Percentiles rank a stretch among this genome's conserved stretches.
Conservation (phyloP, 2,797 vertebrate species). For the Myiotriccus ornatus region DNA sequence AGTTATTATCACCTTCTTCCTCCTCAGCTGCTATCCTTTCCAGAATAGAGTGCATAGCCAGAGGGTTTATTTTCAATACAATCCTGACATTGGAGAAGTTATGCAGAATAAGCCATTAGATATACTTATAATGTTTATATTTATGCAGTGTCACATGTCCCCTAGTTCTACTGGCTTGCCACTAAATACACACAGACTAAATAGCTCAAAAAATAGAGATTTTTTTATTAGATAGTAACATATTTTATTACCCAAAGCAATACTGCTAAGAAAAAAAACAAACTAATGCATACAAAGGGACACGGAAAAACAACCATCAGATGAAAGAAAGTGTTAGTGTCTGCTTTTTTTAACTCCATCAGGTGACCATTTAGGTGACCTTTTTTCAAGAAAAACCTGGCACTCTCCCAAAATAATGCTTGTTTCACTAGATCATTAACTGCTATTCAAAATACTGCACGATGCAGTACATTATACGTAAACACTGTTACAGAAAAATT, state of each 20-base stretch:
- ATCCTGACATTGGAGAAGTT: slow-evolving; percentile 77
- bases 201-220: background rate
- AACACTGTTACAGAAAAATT: background rate
- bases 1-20: slow-evolving; percentile 85
- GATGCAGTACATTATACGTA: accelerated
- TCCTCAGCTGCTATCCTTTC: slow-evolving; percentile 91
- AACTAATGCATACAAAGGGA: background rate
- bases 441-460: background rate
- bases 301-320: background rate
- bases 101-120: slow-evolving; percentile 32
- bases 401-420: background rate
- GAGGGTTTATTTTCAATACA: slow-evolving; percentile 93
- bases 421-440: background rate
- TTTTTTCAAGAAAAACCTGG: background rate
- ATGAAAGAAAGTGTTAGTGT: background rate
- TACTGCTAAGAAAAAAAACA: background rate
- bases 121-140: background rate
- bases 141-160: background rate
- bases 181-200: background rate
- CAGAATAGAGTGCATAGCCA: slow-evolving; percentile 92
- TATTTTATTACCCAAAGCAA: background rate
- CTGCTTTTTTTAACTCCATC: background rate
- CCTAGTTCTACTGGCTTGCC: background rate
- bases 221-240: background rate
- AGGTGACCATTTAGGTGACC: background rate